phyloP scores from a whole-genome alignment of 2,797 vertebrate species.

The Hippopotamyrus pictus region DNA sequence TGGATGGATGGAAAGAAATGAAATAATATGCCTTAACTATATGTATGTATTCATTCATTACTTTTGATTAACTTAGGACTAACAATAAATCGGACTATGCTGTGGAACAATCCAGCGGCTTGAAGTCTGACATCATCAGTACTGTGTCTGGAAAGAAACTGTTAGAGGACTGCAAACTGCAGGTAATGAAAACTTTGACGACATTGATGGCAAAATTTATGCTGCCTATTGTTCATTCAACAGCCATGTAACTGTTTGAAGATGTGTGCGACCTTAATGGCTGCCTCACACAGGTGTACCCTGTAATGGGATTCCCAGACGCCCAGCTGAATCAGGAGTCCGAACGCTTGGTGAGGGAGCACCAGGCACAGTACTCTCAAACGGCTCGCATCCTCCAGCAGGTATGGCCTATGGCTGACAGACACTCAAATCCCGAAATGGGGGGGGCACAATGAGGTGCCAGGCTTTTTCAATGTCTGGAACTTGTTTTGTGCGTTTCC shows the following conservation, averaged over 20 bases:
- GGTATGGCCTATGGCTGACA: conserved; percentile 44
- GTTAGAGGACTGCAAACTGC: conserved; percentile 50
- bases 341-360: conserved; percentile 60
- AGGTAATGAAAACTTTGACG: conserved; percentile 47
- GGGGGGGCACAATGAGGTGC: background rate
- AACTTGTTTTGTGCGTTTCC: background rate
- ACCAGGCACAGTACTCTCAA: conserved; percentile 53
- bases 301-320: conserved; percentile 63
- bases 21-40: background rate
- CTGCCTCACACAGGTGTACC: conserved; percentile 56
- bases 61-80: conserved; percentile 40
- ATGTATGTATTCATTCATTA: background rate
- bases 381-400: conserved; percentile 65
- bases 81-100: conserved; percentile 50
- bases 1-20: background rate
- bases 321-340: conserved; percentile 52
- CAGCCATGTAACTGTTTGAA: background rate
- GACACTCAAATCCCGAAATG: background rate
- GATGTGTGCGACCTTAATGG: background rate
- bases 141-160: conserved; percentile 58
- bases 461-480: background rate
- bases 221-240: background rate
- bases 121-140: conserved; percentile 39
- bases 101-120: conserved; percentile 48
- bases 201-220: background rate